Evolutionary conservation across 2,797 vertebrate genomes (phyloP).

Genomic region (Syncerus caffer): DNA sequence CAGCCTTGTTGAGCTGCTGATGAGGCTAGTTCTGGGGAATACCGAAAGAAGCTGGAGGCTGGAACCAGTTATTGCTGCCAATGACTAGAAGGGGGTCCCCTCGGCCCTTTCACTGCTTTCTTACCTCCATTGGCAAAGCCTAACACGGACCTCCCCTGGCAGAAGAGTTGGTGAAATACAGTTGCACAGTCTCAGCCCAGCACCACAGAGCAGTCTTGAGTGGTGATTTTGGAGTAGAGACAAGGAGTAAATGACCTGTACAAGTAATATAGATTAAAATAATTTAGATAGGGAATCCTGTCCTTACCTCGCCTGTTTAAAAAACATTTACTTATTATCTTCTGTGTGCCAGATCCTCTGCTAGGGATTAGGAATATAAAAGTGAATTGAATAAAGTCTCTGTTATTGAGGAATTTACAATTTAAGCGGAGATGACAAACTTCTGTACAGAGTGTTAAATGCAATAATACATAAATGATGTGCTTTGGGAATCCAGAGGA

Average conservation of each 20-base stretch:
- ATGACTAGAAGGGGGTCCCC: not conserved
- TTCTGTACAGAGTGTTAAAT: slow-evolving; percentile 13
- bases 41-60: not conserved
- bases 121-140: not conserved
- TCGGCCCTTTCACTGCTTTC: not conserved
- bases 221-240: slow-evolving; percentile 22
- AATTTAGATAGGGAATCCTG: not conserved
- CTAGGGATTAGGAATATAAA: not conserved
- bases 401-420: not conserved
- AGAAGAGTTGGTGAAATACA: not conserved
- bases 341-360: not conserved
- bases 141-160: not conserved
- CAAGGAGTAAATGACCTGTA: not conserved
- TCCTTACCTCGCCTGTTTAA: not conserved
- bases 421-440: not conserved
- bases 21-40: not conserved
- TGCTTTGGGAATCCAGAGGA: slow-evolving; percentile 26
- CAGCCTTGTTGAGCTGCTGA: not conserved
- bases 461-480: not conserved
- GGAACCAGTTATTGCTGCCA: not conserved
- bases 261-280: not conserved
- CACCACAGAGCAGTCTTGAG: not conserved
- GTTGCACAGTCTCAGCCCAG: not conserved
- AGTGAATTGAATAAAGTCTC: not conserved
- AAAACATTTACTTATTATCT: not conserved